Conservation (phyloP, 2,888 invertebrate species). For the Phoenoteleia sp. region DNA sequence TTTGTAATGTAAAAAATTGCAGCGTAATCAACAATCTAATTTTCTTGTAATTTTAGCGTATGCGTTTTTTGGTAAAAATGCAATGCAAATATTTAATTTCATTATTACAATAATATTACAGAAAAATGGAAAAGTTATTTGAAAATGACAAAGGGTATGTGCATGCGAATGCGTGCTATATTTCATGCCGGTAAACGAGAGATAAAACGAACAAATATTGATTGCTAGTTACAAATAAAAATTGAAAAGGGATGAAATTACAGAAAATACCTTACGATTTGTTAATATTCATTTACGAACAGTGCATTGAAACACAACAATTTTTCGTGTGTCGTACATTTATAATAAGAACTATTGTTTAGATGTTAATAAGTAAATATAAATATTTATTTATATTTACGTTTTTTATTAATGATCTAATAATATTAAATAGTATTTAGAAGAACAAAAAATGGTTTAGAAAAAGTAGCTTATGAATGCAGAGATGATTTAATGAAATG, state of each 20-base stretch:
- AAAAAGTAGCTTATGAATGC: too few species aligned
- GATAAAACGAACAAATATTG: constrained; percentile 38
- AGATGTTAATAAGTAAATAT: too few species aligned
- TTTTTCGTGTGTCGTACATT: too few species aligned
- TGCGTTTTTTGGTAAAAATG: background rate
- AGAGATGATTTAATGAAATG: too few species aligned
- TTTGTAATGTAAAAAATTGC: background rate
- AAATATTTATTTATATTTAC: too few species aligned
- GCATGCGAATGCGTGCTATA: constrained; percentile 11
- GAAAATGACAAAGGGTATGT: background rate
- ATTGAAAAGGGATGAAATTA: constrained; percentile 17
- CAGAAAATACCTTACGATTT: too few species aligned
- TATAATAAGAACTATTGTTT: too few species aligned
- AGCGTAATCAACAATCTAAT: background rate
- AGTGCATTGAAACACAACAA: too few species aligned
- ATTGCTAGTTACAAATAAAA: constrained; percentile 22
- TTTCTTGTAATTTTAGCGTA: background rate
- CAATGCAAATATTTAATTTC: background rate
- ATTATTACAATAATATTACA: constrained; percentile 13
- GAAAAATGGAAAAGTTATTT: constrained; percentile 18
- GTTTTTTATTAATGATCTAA: too few species aligned
- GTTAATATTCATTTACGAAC: too few species aligned
- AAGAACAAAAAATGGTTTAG: too few species aligned
- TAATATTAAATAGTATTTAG: too few species aligned
- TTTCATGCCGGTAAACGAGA: background rate